A percentile compares a stretch with the other conserved stretches of the same genome.
Conservation (phyloP, 1,140 invertebrate genomes). For the Propsilocerus akamusi region DNA sequence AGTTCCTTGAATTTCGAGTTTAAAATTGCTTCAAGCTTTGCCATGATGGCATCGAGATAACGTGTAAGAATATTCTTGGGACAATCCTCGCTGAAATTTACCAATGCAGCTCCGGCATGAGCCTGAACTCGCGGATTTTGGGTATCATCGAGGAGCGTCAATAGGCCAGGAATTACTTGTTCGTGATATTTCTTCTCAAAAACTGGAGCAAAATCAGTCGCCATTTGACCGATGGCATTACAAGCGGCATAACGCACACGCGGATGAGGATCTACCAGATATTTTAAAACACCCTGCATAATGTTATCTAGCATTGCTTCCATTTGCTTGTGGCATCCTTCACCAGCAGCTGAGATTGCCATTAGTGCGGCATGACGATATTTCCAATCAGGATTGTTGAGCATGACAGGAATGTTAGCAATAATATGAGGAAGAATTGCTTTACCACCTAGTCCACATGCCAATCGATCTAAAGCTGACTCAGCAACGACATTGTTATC, state of each 20-base stretch:
- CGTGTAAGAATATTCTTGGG: constrained; percentile 81
- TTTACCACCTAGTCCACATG: constrained; percentile 91
- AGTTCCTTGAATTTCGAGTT: constrained; percentile 88
- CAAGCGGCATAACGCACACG: constrained; percentile 72
- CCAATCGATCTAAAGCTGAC: constrained; percentile 86
- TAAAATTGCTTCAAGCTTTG: constrained; percentile 77
- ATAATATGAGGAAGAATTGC: constrained; percentile 81
- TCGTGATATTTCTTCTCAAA: constrained; percentile 98
- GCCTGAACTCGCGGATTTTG: constrained; percentile 86
- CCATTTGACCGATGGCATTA: constrained; percentile 99
- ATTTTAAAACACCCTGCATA: constrained; percentile 75
- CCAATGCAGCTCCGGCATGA: constrained; percentile 82
- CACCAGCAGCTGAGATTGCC: constrained; percentile 95
- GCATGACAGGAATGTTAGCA: constrained; percentile 68
- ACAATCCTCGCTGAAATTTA: constrained; percentile 99
- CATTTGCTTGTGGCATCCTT: constrained; percentile 98
- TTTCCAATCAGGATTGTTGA: constrained; percentile 66
- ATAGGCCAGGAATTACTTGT: constrained; percentile 76
- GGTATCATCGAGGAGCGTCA: constrained; percentile 82
- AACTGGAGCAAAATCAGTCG: constrained; percentile 89
- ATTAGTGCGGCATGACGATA: constrained; percentile 89
- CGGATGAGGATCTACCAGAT: constrained; percentile 53
- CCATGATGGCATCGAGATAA: constrained; percentile 82
- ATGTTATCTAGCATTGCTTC: constrained; percentile 79
- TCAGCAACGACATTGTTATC: constrained; percentile 91